Percentiles rank a stretch among this genome's conserved stretches.
These are phyloP conservation scores for Bos javanicus DNA, from an alignment of 2,113 vertebrate genomes.

Conservation along the genomic window DNA sequence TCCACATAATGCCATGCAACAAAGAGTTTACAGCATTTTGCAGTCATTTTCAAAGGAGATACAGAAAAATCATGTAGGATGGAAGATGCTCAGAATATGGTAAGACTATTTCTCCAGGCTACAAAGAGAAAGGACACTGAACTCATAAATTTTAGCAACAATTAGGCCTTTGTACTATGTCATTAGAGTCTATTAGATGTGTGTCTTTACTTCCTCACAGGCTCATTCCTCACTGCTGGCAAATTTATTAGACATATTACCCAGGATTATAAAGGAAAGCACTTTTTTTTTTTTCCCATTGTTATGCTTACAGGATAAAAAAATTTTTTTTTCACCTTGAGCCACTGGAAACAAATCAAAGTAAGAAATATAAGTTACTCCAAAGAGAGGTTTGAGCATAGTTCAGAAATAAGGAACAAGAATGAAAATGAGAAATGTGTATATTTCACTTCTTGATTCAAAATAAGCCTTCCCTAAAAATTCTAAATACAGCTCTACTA, in stretches of 20 bases:
- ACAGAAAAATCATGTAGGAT: background rate
- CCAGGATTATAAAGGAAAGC: background rate
- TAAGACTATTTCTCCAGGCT: background rate
- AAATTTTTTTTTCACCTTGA: background rate
- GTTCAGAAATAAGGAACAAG: background rate
- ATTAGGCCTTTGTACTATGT: background rate
- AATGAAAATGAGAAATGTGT: background rate
- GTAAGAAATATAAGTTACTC: background rate
- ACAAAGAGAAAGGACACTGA: background rate
- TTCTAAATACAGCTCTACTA: background rate
- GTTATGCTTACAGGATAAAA: background rate
- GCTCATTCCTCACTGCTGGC: background rate
- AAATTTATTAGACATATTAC: slow-evolving; percentile 2
- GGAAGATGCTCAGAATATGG: background rate
- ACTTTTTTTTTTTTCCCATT: background rate
- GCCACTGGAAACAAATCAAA: background rate
- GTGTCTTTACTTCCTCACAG: background rate
- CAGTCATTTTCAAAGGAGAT: background rate
- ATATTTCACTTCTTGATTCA: background rate
- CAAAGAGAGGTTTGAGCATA: background rate
- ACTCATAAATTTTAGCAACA: slow-evolving; percentile 27
- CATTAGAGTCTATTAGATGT: background rate
- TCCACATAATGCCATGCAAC: background rate
- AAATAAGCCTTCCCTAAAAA: background rate
- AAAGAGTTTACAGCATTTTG: background rate